Evolutionary conservation across 2,113 vertebrate species (phyloP), one percentile per base, ranked within the genome.

Genomic region (Myxocyprinus asiaticus): DNA sequence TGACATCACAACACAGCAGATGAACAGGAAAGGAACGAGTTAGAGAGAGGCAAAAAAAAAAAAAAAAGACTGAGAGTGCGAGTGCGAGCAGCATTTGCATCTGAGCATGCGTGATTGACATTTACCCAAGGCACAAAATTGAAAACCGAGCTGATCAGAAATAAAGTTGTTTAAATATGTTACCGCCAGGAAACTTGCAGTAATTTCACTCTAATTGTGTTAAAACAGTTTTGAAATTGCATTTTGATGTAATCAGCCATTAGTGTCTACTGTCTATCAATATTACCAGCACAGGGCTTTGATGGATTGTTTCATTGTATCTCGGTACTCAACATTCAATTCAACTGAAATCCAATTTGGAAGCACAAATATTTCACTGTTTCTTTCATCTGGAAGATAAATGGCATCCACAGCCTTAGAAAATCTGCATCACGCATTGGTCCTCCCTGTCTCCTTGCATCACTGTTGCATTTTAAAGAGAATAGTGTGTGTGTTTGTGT

Each of bases 321-420:
- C 4, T 9, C 15, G 4, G 43, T 12, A 47, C 56, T 61, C 56
- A 73, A 61, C 71, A 44, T 62, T 62, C 58, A 62, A 33, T 65
- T 65, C 48, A 42, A 22, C 73, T 44, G 61, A 61, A 47, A 65
- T 55, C 47, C 33, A 51, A 76, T 76, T 76, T 76, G 48, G 58
- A 76, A 9, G 62, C 61, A 65, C 73, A 76, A 12, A 76, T 76
- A 53, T 65, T 75, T 75, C 22, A 75, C 59, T 9, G 72, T 50
- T 75, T 75, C 59, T 75, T 75, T 76, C 62, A 76, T 76, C 61
- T 65, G 73, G 48, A 76, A 65, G 62, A 76, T 76, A 65, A 76
- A 76, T 76, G 48, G 44, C 62, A 74, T 62, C 71, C 58, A 47
- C 58, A 63, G 45, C 71, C 71, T 50, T 62, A 48, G 58, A 63